These are phyloP conservation scores for Fragum sueziense DNA, from an alignment of 2,888 invertebrate species.

Conservation along the genomic window DNA sequence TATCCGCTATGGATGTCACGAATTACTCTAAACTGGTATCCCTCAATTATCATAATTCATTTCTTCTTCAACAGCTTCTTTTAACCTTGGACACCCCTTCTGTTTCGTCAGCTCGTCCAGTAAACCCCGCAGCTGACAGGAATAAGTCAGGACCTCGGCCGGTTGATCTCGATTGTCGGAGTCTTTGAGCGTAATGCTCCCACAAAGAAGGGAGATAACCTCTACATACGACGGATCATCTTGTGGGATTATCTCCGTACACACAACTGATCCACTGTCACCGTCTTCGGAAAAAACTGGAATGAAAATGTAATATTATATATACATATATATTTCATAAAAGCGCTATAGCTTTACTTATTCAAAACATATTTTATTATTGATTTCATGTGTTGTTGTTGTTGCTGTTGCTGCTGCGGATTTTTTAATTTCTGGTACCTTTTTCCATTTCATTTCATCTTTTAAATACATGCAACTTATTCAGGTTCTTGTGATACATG, in stretches of 20 bases:
- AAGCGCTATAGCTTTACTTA: too few species aligned
- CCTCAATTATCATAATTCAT: too few species aligned
- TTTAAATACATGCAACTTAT: too few species aligned
- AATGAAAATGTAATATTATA: not conserved
- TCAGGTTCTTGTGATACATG: too few species aligned
- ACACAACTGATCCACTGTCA: conserved; percentile 18
- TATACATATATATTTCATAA: too few species aligned
- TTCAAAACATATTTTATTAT: too few species aligned
- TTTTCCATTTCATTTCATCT: too few species aligned
- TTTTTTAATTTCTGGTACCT: too few species aligned
- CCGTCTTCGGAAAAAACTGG: conserved; percentile 18
- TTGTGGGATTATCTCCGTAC: not conserved
- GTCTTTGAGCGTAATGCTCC: not conserved
- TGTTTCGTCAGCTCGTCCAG: not conserved
- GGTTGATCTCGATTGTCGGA: not conserved
- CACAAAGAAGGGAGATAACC: not conserved
- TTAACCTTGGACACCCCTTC: not conserved
- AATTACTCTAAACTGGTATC: too few species aligned
- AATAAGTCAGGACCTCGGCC: not conserved
- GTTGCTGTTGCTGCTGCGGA: too few species aligned
- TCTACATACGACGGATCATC: not conserved
- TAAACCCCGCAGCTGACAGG: not conserved
- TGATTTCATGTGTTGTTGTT: too few species aligned
- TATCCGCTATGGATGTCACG: too few species aligned
- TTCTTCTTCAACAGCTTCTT: not conserved